Evolutionary conservation across 2,888 invertebrate species (phyloP).

Genomic region (Camptogramma bilineatum): DNA sequence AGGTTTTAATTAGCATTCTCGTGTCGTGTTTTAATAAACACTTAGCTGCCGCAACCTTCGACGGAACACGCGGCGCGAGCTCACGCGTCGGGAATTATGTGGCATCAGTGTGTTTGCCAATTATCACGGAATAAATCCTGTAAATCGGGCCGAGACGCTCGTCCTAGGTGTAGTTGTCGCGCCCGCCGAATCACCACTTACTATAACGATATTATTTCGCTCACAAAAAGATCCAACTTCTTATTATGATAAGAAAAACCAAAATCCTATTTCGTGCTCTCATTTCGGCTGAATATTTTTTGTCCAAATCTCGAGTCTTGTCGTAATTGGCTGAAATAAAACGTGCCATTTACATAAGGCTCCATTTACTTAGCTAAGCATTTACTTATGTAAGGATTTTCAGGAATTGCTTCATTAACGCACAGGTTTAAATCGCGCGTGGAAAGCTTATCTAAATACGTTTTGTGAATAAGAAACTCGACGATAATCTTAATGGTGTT

Average conservation of each 20-base stretch:
- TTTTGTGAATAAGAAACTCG: background rate
- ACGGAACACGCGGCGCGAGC: background rate
- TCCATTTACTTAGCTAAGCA: conserved; percentile 25
- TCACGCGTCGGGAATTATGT: background rate
- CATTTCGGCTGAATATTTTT: conserved; percentile 32
- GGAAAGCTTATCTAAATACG: conserved; percentile 23
- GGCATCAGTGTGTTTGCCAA: background rate
- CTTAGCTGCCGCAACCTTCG: background rate
- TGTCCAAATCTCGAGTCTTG: conserved; percentile 28
- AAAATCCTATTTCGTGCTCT: conserved; percentile 26
- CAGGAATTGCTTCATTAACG: conserved; percentile 29
- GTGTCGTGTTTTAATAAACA: conserved; percentile 1
- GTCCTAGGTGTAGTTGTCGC: background rate
- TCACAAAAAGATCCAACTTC: conserved; percentile 23
- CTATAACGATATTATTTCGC: conserved; percentile 12
- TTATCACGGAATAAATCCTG: background rate
- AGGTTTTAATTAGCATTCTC: conserved; percentile 9
- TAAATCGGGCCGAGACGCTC: background rate
- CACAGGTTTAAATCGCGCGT: conserved; percentile 11
- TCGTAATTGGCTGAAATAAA: conserved; percentile 37
- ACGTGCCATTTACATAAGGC: conserved; percentile 32
- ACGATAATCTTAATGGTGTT: conserved; percentile 5
- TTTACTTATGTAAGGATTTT: conserved; percentile 24
- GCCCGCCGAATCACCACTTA: background rate
- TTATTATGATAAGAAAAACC: conserved; percentile 36